Percentiles rank a stretch among this genome's conserved stretches.
These are phyloP conservation scores for Punctoribates punctum DNA, from an alignment of 2,888 invertebrate genomes.

Conservation along the genomic window DNA sequence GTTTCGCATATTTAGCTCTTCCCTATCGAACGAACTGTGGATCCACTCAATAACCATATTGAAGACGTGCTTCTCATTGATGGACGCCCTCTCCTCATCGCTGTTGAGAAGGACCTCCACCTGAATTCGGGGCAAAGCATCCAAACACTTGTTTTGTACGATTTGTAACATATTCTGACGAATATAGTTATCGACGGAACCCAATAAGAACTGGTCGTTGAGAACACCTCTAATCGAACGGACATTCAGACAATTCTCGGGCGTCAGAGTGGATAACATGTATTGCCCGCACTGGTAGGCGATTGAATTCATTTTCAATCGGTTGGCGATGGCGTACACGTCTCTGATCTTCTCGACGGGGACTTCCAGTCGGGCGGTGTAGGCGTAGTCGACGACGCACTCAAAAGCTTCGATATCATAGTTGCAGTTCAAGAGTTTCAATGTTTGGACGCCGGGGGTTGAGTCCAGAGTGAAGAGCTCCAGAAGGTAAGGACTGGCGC, in stretches of 20 bases:
- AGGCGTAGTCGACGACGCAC: conserved; percentile 74
- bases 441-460: conserved; percentile 45
- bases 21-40: conserved; percentile 53
- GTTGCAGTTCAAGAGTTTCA: conserved; percentile 59
- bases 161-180: conserved; percentile 65
- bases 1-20: conserved; percentile 52
- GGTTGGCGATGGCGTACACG: conserved; percentile 73
- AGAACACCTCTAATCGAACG: conserved; percentile 60
- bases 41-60: conserved; percentile 66
- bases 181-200: conserved; percentile 67
- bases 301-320: conserved; percentile 70
- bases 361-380: conserved; percentile 66
- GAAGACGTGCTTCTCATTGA: conserved; percentile 61
- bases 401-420: conserved; percentile 67
- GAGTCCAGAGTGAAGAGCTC: conserved; percentile 64
- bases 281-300: conserved; percentile 68
- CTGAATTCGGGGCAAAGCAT: conserved; percentile 64
- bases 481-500: conserved; percentile 71
- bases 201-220: conserved; percentile 59
- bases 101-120: conserved; percentile 72
- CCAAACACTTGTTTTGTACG: conserved; percentile 62
- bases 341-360: conserved; percentile 63
- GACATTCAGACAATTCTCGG: conserved; percentile 56
- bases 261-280: conserved; percentile 64
- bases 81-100: conserved; percentile 63